A percentile compares a stretch with the other conserved stretches of the same genome.
These are phyloP conservation scores for Ispidina picta DNA, from an alignment of 2,797 vertebrate genomes.

Conservation along the genomic window DNA sequence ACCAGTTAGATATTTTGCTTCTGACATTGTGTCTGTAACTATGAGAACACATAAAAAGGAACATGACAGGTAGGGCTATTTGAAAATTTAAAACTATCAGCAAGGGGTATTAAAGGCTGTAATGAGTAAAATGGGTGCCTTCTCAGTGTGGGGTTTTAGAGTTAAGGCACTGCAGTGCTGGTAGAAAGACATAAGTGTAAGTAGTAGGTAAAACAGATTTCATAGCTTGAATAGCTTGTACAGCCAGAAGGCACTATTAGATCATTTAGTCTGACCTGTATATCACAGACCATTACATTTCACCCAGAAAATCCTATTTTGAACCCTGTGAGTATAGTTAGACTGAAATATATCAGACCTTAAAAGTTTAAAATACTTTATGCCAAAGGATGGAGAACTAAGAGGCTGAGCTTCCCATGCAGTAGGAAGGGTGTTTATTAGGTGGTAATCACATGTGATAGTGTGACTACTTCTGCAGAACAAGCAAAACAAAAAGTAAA, in stretches of 20 bases:
- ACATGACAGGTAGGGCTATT: conserved; percentile 66
- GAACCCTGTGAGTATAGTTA: conserved; percentile 15
- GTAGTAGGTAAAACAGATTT: conserved; percentile 19
- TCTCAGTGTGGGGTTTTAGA: conserved; percentile 48
- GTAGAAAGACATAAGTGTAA: conserved; percentile 7
- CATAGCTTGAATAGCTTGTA: conserved; percentile 10
- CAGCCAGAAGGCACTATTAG: conserved; percentile 48
- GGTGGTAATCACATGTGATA: background rate
- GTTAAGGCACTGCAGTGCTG: conserved; percentile 35
- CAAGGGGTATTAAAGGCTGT: conserved; percentile 74
- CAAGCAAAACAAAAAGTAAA: background rate
- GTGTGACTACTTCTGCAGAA: background rate
- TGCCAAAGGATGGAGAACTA: background rate
- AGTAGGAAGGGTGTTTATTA: background rate
- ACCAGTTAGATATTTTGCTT: conserved; percentile 90
- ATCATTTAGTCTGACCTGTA: conserved; percentile 49
- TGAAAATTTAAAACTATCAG: conserved; percentile 78
- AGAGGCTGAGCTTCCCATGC: background rate
- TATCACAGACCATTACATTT: conserved; percentile 54
- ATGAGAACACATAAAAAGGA: conserved; percentile 81
- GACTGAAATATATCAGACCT: background rate
- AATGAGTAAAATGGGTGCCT: conserved; percentile 63
- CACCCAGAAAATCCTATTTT: conserved; percentile 11
- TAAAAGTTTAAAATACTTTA: background rate
- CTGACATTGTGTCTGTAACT: conserved; percentile 76